Percentiles rank a stretch among this genome's conserved stretches.
Conservation (phyloP, 2,113 vertebrate genomes). For the Apus apus region DNA sequence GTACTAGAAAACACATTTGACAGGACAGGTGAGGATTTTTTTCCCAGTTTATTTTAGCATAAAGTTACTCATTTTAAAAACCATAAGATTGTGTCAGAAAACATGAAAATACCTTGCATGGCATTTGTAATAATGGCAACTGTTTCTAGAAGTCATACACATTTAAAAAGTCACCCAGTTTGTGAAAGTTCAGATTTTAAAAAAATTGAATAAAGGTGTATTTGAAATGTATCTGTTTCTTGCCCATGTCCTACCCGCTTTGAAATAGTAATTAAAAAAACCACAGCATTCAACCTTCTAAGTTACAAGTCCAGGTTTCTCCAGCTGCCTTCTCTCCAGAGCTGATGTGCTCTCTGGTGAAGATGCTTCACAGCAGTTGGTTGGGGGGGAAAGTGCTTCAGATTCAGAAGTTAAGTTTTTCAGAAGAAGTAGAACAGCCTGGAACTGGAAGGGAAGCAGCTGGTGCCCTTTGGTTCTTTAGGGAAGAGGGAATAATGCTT, state of each 20-base stretch:
- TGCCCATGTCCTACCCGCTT: not conserved
- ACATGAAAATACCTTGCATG: too few species aligned
- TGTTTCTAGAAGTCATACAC: not conserved
- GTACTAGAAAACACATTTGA: not conserved
- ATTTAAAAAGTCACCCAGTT: not conserved
- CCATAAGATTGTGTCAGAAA: not conserved
- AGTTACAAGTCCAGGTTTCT: not conserved
- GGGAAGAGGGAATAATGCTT: too few species aligned
- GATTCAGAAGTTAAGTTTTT: not conserved
- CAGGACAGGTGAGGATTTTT: not conserved
- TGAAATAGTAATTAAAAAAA: too few species aligned
- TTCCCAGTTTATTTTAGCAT: constrained; percentile 15
- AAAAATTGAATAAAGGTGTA: not conserved
- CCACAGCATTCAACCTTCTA: not conserved
- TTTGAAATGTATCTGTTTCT: not conserved
- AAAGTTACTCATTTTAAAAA: constrained; percentile 49
- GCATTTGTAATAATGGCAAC: not conserved
- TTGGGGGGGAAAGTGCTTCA: too few species aligned
- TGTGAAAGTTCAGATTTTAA: not conserved
- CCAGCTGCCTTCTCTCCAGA: too few species aligned
- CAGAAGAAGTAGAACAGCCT: not conserved
- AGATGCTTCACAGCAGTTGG: too few species aligned
- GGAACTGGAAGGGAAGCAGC: not conserved
- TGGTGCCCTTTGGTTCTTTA: too few species aligned
- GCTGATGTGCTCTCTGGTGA: too few species aligned